Evolutionary conservation across 2,888 invertebrate species (phyloP), one percentile per base, ranked within the genome.

Genomic region (Heliconius charithonia): DNA sequence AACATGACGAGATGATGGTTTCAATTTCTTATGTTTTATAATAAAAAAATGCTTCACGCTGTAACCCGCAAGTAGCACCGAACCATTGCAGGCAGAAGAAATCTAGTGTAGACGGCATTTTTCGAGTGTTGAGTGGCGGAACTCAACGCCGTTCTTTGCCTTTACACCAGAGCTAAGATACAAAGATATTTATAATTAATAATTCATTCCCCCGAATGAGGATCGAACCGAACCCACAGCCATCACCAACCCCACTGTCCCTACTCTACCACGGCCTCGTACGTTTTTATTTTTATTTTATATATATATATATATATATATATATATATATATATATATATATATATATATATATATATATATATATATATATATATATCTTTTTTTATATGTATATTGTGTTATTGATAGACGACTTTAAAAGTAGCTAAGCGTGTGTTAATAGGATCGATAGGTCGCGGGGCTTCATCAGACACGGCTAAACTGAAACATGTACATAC

Each of bases 381-480:
- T 37, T 9, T 37, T 25, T 13, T 65, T 25, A 51, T 69, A 45
- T 32, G 4, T 62, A 37, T 51, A 45, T 73, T 51, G 59, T 66
- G 78, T 41, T 79, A 80, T 81, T 81, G 78, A 81, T 80, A 82
- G 78, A 71, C 74, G 75, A 69, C 74, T 82, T 83, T 81, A 77
- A 83, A 83, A 83, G 83, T 89, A 89, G 86, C 87, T 87, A 87
- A 88, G 85, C 88, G 87, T 87, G 85, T 82, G 85, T 84, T 93
- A 94, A 93, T 92, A 89, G 93, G 94, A 93, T 94, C 90, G 86
- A 89, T 89, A 84, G 83, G 83, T 85, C 80, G 83, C 86, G 85
- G 83, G 94, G 94, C 92, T 94, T 94, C 94, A 92, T 92, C 90
- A 91, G 89, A 90, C 91, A 86, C 86, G 87, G 90, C 90, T 92